Evolutionary conservation across 23 tunicate species (phyloP).

Genomic region (Oikopleura vanhoeffeni): DNA sequence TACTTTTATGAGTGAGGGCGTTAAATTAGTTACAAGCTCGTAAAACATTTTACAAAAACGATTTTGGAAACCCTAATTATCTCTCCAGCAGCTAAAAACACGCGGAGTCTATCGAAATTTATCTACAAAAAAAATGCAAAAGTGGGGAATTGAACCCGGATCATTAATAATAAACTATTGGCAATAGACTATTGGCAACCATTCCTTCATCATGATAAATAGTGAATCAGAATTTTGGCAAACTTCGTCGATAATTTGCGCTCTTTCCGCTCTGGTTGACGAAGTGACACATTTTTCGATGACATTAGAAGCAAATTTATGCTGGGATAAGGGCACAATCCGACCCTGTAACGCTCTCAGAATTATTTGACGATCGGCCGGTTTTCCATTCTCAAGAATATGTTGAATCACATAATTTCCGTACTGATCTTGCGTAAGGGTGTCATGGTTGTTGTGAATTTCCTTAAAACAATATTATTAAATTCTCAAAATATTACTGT

Average conservation of each 20-base stretch:
- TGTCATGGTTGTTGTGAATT: constrained; percentile 28
- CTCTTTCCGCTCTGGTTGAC: constrained; percentile 41
- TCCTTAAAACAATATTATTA: neutral
- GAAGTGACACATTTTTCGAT: constrained; percentile 94
- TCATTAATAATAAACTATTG: too few relatives aligned
- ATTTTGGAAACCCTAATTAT: too few relatives aligned
- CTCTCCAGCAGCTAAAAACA: too few relatives aligned
- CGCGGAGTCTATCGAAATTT: too few relatives aligned
- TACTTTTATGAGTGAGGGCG: too few relatives aligned
- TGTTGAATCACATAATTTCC: constrained; percentile 97
- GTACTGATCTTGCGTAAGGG: constrained; percentile 69
- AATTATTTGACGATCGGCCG: constrained; percentile 50
- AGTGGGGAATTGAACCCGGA: too few relatives aligned
- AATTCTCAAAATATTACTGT: neutral
- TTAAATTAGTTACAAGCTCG: too few relatives aligned
- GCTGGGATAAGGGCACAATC: constrained; percentile 51
- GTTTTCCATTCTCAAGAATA: constrained; percentile 61
- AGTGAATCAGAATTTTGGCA: constrained; percentile 81
- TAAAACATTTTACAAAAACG: too few relatives aligned
- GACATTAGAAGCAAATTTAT: constrained; percentile 92
- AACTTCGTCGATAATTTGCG: constrained; percentile 69
- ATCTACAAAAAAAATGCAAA: too few relatives aligned
- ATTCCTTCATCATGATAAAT: constrained; percentile 65
- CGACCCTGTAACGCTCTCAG: constrained; percentile 51
- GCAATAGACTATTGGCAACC: too few relatives aligned